phyloP scores from a whole-genome alignment of 2,113 vertebrate species.

The Paramormyrops kingsleyae region DNA sequence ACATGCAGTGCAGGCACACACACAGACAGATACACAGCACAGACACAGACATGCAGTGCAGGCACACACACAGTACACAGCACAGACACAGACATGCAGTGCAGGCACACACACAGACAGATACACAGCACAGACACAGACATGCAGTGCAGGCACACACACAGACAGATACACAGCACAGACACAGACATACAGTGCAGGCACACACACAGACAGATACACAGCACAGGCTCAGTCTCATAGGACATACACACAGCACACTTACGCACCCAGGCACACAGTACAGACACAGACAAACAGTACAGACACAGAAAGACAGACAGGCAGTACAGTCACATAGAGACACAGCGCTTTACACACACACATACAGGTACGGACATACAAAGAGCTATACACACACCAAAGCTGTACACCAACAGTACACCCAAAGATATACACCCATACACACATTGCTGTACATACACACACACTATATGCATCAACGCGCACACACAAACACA shows the following conservation, averaged over 20 bases:
- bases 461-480: not conserved
- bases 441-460: not conserved
- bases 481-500: not conserved
- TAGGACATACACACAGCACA: not conserved
- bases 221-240: not conserved
- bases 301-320: not conserved
- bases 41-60: not conserved
- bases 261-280: not conserved
- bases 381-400: not conserved
- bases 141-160: not conserved
- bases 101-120: not conserved
- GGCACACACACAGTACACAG: not conserved
- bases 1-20: not conserved
- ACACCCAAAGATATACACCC: not conserved
- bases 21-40: not conserved
- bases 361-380: not conserved
- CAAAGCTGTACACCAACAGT: not conserved
- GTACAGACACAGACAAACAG: not conserved
- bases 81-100: not conserved
- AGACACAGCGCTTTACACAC: not conserved
- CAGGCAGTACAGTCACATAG: not conserved
- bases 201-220: not conserved
- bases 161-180: not conserved
- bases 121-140: not conserved
- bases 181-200: not conserved